phyloP scores from a whole-genome alignment of 2,113 vertebrate genomes.

The Trogon melanurus region DNA sequence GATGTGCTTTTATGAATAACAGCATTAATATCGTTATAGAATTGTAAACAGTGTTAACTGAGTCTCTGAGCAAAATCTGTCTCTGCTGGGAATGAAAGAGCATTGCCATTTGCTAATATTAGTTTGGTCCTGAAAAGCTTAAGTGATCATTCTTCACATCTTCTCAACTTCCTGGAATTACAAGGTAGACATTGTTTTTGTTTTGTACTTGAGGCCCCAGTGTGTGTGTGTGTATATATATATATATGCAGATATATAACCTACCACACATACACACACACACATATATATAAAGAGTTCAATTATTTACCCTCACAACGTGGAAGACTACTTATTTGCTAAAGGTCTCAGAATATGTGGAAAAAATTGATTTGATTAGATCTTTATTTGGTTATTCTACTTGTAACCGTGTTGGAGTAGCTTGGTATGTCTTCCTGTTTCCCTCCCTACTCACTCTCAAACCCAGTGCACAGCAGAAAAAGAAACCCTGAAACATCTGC shows the following conservation, averaged over 20 bases:
- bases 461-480: neutral
- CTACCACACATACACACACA: no score
- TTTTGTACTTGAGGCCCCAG: neutral
- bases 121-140: neutral
- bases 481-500: neutral
- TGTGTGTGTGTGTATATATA: neutral
- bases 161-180: neutral
- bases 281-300: no score
- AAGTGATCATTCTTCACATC: neutral
- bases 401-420: neutral
- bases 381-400: neutral
- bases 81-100: neutral
- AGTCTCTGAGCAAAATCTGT: neutral
- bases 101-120: neutral
- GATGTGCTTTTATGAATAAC: neutral
- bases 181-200: neutral
- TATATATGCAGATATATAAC: neutral
- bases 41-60: neutral
- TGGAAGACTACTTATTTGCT: neutral
- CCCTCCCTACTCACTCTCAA: neutral
- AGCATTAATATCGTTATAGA: neutral
- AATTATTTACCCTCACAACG: neutral
- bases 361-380: neutral
- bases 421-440: neutral
- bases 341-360: neutral